Conservation (phyloP, 2,888 invertebrate species). For the Trissolcus japonicus region DNA sequence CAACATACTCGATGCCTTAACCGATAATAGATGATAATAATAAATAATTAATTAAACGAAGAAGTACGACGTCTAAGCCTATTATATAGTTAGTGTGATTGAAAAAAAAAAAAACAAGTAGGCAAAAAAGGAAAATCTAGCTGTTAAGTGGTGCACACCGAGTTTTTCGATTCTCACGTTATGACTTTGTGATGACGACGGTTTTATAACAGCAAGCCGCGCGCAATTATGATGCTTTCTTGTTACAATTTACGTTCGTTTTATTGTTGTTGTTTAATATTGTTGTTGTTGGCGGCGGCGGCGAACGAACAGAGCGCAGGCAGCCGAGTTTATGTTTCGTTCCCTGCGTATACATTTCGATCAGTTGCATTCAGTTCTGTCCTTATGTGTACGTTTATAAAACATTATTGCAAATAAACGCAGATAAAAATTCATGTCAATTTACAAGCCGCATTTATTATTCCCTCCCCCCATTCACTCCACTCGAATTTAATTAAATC, state of each 20-base stretch:
- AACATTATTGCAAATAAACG: slow-evolving; percentile 53
- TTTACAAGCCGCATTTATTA: background rate
- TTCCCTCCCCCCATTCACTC: background rate
- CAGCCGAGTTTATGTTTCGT: slow-evolving; percentile 14
- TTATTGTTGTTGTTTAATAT: slow-evolving; percentile 36
- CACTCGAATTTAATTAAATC: background rate
- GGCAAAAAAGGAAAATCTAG: slow-evolving; percentile 47
- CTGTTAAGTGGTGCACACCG: slow-evolving; percentile 57
- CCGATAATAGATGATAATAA: slow-evolving; percentile 70
- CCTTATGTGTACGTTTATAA: slow-evolving; percentile 46
- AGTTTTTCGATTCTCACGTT: slow-evolving; percentile 52
- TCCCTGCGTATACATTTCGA: slow-evolving; percentile 34
- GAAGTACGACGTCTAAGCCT: slow-evolving; percentile 60
- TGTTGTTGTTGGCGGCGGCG: slow-evolving; percentile 37
- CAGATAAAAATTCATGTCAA: slow-evolving; percentile 47
- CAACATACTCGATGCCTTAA: slow-evolving; percentile 76
- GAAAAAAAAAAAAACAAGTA: slow-evolving; percentile 29
- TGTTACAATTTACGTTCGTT: slow-evolving; percentile 33
- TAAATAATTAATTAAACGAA: slow-evolving; percentile 51
- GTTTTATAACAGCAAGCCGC: slow-evolving; percentile 29
- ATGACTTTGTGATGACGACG: slow-evolving; percentile 31
- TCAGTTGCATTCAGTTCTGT: slow-evolving; percentile 32
- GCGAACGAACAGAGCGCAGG: slow-evolving; percentile 16
- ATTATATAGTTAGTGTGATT: slow-evolving; percentile 61
- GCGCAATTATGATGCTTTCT: slow-evolving; percentile 7